Conservation (phyloP, 1,140 invertebrate species). For the Halesus radiatus region DNA sequence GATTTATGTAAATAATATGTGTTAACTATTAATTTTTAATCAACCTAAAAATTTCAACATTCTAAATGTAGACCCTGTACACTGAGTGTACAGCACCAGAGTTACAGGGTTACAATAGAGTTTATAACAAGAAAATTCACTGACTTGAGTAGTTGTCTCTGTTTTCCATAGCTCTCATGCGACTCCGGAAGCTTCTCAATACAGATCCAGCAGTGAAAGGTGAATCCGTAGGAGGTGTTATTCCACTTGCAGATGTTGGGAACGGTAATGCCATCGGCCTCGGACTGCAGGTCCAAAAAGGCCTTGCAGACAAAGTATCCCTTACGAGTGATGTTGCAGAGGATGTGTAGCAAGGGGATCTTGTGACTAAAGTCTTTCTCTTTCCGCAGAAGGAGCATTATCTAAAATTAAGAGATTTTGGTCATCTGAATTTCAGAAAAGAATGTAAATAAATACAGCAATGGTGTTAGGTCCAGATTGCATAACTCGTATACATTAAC, state of each 20-base stretch:
- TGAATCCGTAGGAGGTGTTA: slow-evolving; percentile 73
- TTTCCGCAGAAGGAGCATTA: slow-evolving; percentile 52
- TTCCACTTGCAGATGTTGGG: slow-evolving; percentile 71
- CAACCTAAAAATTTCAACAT: too few relatives aligned
- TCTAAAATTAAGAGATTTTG: slow-evolving; percentile 40
- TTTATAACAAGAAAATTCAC: slow-evolving; percentile 19
- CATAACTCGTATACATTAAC: too few relatives aligned
- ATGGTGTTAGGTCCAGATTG: too few relatives aligned
- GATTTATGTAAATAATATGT: too few relatives aligned
- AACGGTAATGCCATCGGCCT: slow-evolving; percentile 70
- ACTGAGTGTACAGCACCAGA: too few relatives aligned
- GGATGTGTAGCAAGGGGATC: slow-evolving; percentile 50
- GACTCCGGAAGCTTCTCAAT: slow-evolving; percentile 63
- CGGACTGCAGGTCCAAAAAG: slow-evolving; percentile 70
- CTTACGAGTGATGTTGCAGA: slow-evolving; percentile 54
- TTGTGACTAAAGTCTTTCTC: slow-evolving; percentile 53
- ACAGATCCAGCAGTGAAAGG: slow-evolving; percentile 74
- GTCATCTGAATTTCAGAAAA: too few relatives aligned
- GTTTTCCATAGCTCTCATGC: slow-evolving; percentile 54
- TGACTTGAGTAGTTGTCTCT: slow-evolving; percentile 70
- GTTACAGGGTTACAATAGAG: too few relatives aligned
- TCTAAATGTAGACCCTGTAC: too few relatives aligned
- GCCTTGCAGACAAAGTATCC: slow-evolving; percentile 61
- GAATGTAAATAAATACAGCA: too few relatives aligned
- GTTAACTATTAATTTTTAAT: too few relatives aligned